Base-by-base conservation (phyloP, 2,888 invertebrate genomes). In the Altica lythri region DNA sequence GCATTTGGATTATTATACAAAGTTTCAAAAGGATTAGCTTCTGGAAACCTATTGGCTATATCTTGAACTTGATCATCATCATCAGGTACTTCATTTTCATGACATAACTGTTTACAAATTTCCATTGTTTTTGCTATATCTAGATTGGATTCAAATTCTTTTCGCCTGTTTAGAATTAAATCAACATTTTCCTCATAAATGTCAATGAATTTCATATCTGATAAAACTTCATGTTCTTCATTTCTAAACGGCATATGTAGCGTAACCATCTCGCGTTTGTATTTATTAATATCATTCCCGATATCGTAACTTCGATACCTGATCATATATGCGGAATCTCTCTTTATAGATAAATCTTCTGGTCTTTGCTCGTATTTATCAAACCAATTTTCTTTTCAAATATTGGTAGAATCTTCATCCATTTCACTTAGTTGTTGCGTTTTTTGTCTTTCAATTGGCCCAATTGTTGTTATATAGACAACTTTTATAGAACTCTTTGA, bases 351-450 rank as follows among this genome's bases (percentile, higher is more conserved):
- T 5, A 77, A 59, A 45, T 70, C 67, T 55, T 65, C 63, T 45
- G 74, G 76, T 58, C 76, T 54, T 61, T 72, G 65, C 61, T 77
- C 68, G 57, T 77, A 77, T 44, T 72, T 73, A 47, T 75, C 72
- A 40, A 75, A 70, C 63, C 72, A 73, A 64, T 75, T 72, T 51
- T 74, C 70, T 53, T 70, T 75, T 75, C 75, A 77, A 22, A 77
- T 61, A 51, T 78, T 66, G 61, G 72, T 73, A 68, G 62, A 68
- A 63, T 72, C 66, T 50, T 63, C 72, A 2, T n/a, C 16, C 2
- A 37, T 2, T 35, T 66, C 71, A 53, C 67, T 62, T 65, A 57
- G 64, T 71, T 67, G 64, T 73, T 59, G 64, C 43, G 68, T 67
- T 51, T 71, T 57, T 35, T 68, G 71, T 45, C 77, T 65, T 57